phyloP scores from a whole-genome alignment of 2,888 invertebrate genomes.

The Loripinus fragilis region DNA sequence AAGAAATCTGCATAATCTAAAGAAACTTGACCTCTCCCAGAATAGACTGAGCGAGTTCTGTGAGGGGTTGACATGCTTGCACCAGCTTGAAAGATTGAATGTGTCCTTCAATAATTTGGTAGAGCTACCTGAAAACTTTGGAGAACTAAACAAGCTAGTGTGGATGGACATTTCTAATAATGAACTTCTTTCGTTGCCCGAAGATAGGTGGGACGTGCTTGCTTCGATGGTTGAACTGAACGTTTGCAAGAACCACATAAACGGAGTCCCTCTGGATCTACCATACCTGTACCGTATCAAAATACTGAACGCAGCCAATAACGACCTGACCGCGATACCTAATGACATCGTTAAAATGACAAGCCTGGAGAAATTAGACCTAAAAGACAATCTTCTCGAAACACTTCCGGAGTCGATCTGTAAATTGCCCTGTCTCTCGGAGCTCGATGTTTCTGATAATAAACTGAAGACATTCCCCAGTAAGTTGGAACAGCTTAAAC shows the following conservation, averaged over 20 bases:
- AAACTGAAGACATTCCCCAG: constrained; percentile 76
- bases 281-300: constrained; percentile 79
- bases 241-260: constrained; percentile 91
- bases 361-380: constrained; percentile 89
- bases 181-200: constrained; percentile 75
- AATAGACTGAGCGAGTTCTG: constrained; percentile 84
- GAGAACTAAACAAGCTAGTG: constrained; percentile 75
- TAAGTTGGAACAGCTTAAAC: constrained; percentile 70
- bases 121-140: constrained; percentile 78
- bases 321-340: constrained; percentile 78
- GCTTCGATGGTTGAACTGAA: constrained; percentile 89
- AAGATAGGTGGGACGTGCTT: constrained; percentile 89
- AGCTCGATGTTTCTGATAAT: constrained; percentile 80
- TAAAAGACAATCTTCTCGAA: constrained; percentile 92
- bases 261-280: constrained; percentile 86
- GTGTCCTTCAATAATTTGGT: constrained; percentile 77
- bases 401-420: constrained; percentile 78
- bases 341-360: constrained; percentile 79
- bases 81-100: constrained; percentile 74
- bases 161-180: constrained; percentile 79
- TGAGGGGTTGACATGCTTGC: constrained; percentile 67
- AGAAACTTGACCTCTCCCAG: constrained; percentile 87
- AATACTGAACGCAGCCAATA: constrained; percentile 71
- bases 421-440: constrained; percentile 75
- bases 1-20: constrained; percentile 75